A percentile compares a stretch with the other conserved stretches of the same genome.
phyloP scores from a whole-genome alignment of 2,113 vertebrate species.

The Lipotes vexillifer region DNA sequence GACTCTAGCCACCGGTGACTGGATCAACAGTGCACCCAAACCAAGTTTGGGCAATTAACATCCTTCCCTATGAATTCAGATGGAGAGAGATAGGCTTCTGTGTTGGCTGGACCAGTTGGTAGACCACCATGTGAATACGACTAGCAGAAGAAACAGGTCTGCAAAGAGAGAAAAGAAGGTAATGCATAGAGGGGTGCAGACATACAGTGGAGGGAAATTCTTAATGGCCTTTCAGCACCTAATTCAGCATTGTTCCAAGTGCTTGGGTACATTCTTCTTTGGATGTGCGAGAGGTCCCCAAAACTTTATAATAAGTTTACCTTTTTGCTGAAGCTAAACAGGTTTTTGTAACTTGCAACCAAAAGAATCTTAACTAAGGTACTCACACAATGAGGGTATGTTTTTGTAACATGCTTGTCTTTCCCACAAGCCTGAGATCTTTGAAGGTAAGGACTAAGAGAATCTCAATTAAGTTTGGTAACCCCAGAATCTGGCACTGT shows the following conservation, averaged over 20 bases:
- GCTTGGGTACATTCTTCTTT: background rate
- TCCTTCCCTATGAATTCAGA: background rate
- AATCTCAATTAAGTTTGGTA: background rate
- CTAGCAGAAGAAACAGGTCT: background rate
- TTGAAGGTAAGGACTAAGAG: background rate
- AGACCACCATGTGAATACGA: background rate
- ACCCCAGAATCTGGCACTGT: background rate
- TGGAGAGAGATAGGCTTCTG: background rate
- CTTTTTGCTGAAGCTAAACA: background rate
- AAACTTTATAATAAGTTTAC: background rate
- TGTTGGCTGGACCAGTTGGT: background rate
- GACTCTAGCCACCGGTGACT: background rate
- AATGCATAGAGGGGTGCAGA: background rate
- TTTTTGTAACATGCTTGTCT: background rate
- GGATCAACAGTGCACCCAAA: background rate
- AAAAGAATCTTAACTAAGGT: background rate
- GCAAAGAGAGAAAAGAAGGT: background rate
- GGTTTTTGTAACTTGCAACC: background rate
- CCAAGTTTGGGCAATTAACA: background rate
- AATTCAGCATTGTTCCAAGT: background rate
- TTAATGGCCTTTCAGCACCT: background rate
- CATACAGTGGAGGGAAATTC: background rate
- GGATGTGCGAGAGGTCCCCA: background rate
- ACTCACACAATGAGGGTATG: background rate
- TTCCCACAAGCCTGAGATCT: background rate